Evolutionary conservation across 2,888 invertebrate species (phyloP).

Genomic region (Luperina nickerlii): DNA sequence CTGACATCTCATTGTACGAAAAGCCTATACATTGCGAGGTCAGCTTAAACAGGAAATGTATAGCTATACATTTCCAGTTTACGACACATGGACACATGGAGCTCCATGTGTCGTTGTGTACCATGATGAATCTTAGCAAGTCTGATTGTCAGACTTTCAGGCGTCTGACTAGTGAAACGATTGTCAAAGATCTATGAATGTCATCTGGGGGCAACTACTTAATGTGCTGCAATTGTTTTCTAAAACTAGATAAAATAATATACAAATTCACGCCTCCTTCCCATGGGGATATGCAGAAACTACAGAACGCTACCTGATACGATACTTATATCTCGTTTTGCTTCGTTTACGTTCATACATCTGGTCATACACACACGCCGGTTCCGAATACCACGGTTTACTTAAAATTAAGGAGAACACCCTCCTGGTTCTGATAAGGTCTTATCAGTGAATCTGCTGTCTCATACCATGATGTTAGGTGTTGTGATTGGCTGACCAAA

Average conservation of each 20-base stretch:
- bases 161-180: neutral
- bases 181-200: neutral
- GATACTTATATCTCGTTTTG: no score
- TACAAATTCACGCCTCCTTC: neutral
- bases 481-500: constrained; percentile 22
- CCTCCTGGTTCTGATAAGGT: constrained; percentile 24
- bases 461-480: neutral
- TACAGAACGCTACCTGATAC: neutral
- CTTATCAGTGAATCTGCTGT: constrained; percentile 27
- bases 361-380: neutral
- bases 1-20: no score
- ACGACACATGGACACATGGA: no score
- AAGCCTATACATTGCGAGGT: no score
- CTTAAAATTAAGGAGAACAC: constrained; percentile 7
- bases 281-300: neutral
- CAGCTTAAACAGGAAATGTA: no score
- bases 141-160: neutral
- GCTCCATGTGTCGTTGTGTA: no score
- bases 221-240: neutral
- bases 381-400: neutral
- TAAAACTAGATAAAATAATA: neutral
- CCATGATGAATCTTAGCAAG: no score
- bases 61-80: no score
- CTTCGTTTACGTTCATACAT: neutral
- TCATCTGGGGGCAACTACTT: neutral